Evolutionary conservation across 2,113 vertebrate species (phyloP).

Genomic region (Salvelinus alpinus): DNA sequence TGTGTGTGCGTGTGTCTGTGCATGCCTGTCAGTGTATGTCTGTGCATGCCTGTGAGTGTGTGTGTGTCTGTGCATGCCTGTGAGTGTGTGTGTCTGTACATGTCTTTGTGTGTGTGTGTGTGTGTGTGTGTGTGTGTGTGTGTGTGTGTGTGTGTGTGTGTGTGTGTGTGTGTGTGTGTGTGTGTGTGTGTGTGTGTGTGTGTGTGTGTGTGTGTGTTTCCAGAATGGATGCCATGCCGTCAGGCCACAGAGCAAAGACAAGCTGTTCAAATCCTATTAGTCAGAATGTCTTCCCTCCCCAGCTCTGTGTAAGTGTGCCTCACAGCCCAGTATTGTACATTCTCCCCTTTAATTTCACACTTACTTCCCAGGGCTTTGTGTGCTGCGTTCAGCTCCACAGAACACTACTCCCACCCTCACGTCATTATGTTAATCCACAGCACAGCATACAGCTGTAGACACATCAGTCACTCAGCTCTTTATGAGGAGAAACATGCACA

Average conservation of each 20-base stretch:
- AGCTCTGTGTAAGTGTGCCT: conserved; percentile 35
- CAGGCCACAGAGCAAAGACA: conserved; percentile 29
- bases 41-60: too few species aligned
- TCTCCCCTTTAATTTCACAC: conserved; percentile 70
- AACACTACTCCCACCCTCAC: conserved; percentile 40
- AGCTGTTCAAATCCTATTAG: conserved; percentile 62
- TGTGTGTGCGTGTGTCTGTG: too few species aligned
- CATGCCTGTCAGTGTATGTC: too few species aligned
- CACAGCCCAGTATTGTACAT: conserved; percentile 61
- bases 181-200: too few species aligned
- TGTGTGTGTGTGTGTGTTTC: not conserved
- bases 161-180: too few species aligned
- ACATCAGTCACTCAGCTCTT: conserved; percentile 43
- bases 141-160: too few species aligned
- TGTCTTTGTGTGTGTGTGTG: too few species aligned
- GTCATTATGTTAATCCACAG: conserved; percentile 72
- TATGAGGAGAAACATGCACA: conserved; percentile 32
- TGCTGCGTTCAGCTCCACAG: conserved; percentile 60
- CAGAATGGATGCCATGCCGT: conserved; percentile 11
- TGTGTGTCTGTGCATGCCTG: too few species aligned
- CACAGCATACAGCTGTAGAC: conserved; percentile 54
- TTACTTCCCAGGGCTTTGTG: conserved; percentile 64
- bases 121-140: too few species aligned
- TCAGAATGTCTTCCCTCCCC: conserved; percentile 23
- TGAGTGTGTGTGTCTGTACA: too few species aligned